phyloP scores from a whole-genome alignment of 2,888 invertebrate genomes.

The Ferdinandea cuprea region DNA sequence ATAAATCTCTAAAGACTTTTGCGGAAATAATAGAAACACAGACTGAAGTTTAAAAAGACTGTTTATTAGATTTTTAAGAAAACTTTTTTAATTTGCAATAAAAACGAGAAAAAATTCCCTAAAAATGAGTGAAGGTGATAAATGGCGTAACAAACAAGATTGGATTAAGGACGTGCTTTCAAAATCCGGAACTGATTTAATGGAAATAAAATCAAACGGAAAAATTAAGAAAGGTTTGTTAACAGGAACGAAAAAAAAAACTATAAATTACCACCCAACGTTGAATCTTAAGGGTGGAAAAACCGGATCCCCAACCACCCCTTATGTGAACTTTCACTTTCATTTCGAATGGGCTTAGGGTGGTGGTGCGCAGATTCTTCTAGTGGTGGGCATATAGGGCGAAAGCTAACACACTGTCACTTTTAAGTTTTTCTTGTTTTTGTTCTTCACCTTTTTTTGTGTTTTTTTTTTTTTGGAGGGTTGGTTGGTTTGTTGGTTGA shows the following conservation, averaged over 20 bases:
- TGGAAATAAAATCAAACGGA: slow-evolving; percentile 79
- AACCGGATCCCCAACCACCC: slow-evolving; percentile 31
- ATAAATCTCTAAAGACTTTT: slow-evolving; percentile 24
- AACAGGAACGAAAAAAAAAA: too few species aligned
- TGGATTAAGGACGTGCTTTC: slow-evolving; percentile 84
- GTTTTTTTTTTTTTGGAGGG: slow-evolving; percentile 35
- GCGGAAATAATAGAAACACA: background rate
- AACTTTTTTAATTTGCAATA: background rate
- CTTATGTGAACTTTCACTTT: slow-evolving; percentile 61
- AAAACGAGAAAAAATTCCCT: slow-evolving; percentile 76
- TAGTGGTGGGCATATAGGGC: background rate
- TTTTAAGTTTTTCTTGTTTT: slow-evolving; percentile 5
- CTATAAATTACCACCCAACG: slow-evolving; percentile 1
- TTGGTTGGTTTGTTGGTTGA: too few species aligned
- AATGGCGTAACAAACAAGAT: slow-evolving; percentile 82
- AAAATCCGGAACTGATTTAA: slow-evolving; percentile 82
- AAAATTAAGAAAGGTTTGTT: slow-evolving; percentile 79
- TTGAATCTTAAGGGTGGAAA: slow-evolving; percentile 60
- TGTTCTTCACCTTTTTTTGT: slow-evolving; percentile 10
- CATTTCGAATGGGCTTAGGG: slow-evolving; percentile 47
- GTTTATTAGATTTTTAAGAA: slow-evolving; percentile 57
- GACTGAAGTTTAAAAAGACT: slow-evolving; percentile 72
- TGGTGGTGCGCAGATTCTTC: slow-evolving; percentile 69
- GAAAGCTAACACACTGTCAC: slow-evolving; percentile 66
- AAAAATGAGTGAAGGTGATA: slow-evolving; percentile 79